Percentiles rank a stretch among this genome's conserved stretches.
Conservation (phyloP, 2,113 vertebrate genomes). For the Neotragus pygmaeus region DNA sequence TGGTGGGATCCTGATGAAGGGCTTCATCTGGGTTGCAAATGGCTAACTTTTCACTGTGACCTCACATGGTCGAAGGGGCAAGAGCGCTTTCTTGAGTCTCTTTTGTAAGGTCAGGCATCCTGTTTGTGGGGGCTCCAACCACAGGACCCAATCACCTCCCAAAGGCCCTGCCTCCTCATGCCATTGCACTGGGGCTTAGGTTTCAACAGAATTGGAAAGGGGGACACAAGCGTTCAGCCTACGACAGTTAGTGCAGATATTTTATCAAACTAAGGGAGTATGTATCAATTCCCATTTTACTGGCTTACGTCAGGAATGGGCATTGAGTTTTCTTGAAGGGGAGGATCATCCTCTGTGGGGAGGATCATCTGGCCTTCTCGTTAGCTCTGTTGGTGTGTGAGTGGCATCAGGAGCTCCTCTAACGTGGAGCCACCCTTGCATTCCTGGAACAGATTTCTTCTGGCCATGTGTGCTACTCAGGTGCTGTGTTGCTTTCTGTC, state of each 20-base stretch:
- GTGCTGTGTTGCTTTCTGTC: background rate
- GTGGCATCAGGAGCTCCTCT: background rate
- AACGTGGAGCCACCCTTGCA: background rate
- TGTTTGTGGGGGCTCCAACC: no score
- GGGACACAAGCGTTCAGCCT: background rate
- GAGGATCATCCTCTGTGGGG: background rate
- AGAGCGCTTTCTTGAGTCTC: background rate
- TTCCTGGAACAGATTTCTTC: background rate
- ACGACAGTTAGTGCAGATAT: no score
- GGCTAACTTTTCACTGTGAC: background rate
- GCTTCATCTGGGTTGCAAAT: background rate
- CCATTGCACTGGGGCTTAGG: accelerated
- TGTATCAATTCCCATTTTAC: no score
- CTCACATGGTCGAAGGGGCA: background rate
- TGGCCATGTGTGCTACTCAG: background rate
- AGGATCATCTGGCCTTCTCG: accelerated
- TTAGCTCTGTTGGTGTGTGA: no score
- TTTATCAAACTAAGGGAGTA: background rate
- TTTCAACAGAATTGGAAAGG: background rate
- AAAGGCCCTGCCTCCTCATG: background rate
- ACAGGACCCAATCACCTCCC: background rate
- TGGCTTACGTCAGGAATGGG: background rate
- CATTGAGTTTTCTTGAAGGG: no score
- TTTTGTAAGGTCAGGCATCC: background rate
- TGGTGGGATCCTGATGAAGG: background rate